Evolutionary conservation across 2,888 invertebrate species (phyloP), one percentile per base, ranked within the genome.

Genomic region (Ptychoptera albimana): DNA sequence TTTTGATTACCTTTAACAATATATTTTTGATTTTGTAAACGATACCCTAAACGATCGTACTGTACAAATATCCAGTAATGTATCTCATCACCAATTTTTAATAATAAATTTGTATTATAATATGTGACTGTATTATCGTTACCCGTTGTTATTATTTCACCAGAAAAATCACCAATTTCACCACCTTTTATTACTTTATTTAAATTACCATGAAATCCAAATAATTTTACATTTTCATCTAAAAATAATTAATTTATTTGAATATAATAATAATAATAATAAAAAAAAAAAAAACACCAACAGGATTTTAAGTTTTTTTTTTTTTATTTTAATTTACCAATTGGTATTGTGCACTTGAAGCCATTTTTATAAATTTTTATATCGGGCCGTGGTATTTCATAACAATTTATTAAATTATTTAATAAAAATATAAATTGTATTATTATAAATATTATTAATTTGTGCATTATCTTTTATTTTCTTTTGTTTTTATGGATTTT

Each of bases 191-290:
- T 72, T 0, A 56, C 54, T 23, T 67, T 63, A 57, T 80, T 80
- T 12, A 77, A 53, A 49, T 76, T 75, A 1, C 74, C 77, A 60
- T 81, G 75, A 57, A 80, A 79, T 1, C 68, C 74, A 53, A 81
- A 78, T 7, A 74, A 55, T 41, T 63, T 61, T 1, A 77, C 72
- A 2, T 66, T 55, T 16, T 61, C 61, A 57, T 74, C 80, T 69
- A 48, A 44, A 38, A 39, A 23, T 34, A 32, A 32, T 29, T 9
- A 32, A 39, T 5, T 23, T 3, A 23, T 23, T 23, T 5, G 7
- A 7, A 23, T 23, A 23, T 23, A 23, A n/a, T n/a, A n/a, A n/a
- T n/a, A n/a, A n/a, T n/a, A n/a, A n/a, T n/a, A n/a, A n/a, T n/a
- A n/a, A n/a, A n/a, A n/a, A n/a, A n/a, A n/a, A n/a, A n/a, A n/a